Evolutionary conservation across 2,797 vertebrate species (phyloP).

Genomic region (Sebastes paucispinis): DNA sequence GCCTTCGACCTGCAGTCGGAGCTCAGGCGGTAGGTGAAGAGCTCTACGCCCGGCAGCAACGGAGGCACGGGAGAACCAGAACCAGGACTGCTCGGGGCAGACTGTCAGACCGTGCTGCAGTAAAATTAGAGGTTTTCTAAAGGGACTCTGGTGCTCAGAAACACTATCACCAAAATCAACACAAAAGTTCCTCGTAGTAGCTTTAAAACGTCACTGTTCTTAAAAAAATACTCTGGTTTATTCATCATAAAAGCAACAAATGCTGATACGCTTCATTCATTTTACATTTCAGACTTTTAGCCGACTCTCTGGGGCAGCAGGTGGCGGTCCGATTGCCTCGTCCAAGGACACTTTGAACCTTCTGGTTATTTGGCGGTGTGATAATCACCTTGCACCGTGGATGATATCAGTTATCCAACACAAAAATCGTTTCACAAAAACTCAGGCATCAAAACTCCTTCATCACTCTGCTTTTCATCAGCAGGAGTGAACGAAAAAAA

Average conservation of each 20-base stretch:
- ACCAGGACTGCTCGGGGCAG: not conserved
- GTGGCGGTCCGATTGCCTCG: not conserved
- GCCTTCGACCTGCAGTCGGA: too few relatives aligned
- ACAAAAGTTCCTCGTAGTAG: not conserved
- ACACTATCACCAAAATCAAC: not conserved
- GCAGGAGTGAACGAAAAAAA: not conserved
- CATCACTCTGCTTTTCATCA: not conserved
- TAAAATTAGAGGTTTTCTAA: not conserved
- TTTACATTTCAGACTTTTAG: not conserved
- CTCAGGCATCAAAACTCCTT: not conserved
- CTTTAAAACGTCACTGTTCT: not conserved
- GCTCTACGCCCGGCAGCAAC: too few relatives aligned
- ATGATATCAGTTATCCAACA: not conserved
- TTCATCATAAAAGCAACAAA: not conserved
- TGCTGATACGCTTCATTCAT: not conserved
- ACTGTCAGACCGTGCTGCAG: too few relatives aligned
- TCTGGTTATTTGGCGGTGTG: not conserved
- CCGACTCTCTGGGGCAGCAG: not conserved
- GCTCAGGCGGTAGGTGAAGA: too few relatives aligned
- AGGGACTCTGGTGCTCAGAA: not conserved
- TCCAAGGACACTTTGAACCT: constrained; percentile 10
- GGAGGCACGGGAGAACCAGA: not conserved
- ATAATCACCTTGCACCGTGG: not conserved
- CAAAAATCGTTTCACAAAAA: not conserved
- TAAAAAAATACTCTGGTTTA: not conserved